phyloP scores from a whole-genome alignment of 2,888 invertebrate species.

The Palloptera scutellata region DNA sequence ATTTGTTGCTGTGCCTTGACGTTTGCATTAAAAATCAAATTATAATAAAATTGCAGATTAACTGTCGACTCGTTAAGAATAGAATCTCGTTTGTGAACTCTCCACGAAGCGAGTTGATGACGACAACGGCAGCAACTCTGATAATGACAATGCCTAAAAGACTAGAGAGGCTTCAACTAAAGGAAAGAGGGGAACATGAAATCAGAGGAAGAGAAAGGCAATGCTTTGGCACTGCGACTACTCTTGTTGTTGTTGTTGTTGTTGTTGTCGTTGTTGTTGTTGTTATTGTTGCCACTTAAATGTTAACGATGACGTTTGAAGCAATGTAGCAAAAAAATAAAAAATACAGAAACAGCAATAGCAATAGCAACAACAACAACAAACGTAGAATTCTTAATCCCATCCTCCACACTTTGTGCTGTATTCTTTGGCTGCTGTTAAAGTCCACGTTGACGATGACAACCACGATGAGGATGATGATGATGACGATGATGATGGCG shows the following conservation, averaged over 20 bases:
- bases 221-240: not conserved
- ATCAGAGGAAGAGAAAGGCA: not conserved
- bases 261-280: constrained; percentile 49
- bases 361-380: too few species aligned
- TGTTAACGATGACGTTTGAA: not conserved
- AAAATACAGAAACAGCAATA: too few species aligned
- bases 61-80: constrained; percentile 42
- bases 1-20: constrained; percentile 35
- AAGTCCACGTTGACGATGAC: not conserved
- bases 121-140: constrained; percentile 29
- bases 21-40: constrained; percentile 43
- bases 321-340: too few species aligned
- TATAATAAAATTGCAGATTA: constrained; percentile 47
- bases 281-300: constrained; percentile 11
- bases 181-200: too few species aligned
- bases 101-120: constrained; percentile 23
- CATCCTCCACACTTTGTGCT: constrained; percentile 20
- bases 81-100: constrained; percentile 2
- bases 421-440: constrained; percentile 8
- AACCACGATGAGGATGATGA: not conserved
- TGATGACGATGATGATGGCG: constrained; percentile 7
- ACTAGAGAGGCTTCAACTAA: not conserved
- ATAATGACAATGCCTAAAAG: constrained; percentile 2
- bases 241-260: constrained; percentile 52
- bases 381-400: constrained; percentile 11